Evolutionary conservation across 1,140 invertebrate genomes (phyloP).

Genomic region (Drosophila equinoxialis): DNA sequence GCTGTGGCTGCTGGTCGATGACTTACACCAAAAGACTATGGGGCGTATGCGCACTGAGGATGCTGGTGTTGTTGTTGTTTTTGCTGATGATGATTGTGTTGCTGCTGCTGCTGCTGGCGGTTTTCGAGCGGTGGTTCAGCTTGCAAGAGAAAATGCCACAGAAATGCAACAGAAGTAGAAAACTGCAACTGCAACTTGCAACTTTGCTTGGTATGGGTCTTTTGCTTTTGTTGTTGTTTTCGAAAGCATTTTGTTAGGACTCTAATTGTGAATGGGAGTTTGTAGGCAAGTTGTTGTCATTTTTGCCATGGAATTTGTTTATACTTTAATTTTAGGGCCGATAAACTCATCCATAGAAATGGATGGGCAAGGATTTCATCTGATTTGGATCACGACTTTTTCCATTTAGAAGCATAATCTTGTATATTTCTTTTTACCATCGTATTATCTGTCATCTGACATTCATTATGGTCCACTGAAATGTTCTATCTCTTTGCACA

Average conservation of each 20-base stretch:
- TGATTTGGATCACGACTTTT: too few species aligned
- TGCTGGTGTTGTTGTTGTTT: conserved; percentile 31
- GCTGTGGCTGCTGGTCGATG: conserved; percentile 63
- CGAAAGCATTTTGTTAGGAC: conserved; percentile 9
- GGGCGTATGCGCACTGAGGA: conserved; percentile 74
- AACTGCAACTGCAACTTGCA: conserved; percentile 50
- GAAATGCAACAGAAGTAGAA: conserved; percentile 66
- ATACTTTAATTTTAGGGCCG: too few species aligned
- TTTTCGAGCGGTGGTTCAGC: background rate
- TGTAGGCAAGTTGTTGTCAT: too few species aligned
- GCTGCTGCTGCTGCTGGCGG: background rate
- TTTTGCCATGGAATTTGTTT: background rate
- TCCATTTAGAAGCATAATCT: too few species aligned
- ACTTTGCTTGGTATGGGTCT: conserved; percentile 30
- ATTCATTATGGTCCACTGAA: conserved; percentile 13
- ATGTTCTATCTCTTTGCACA: background rate
- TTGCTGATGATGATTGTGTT: conserved; percentile 23
- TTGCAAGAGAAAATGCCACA: conserved; percentile 57
- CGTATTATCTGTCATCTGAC: conserved; percentile 19
- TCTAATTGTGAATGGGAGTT: background rate
- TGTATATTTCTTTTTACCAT: background rate
- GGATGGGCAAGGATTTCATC: too few species aligned
- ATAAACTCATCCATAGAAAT: conserved; percentile 15
- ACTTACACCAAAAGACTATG: conserved; percentile 60
- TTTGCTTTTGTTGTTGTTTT: conserved; percentile 39